phyloP scores from a whole-genome alignment of 2,888 invertebrate species.

The Heliconius aoede region DNA sequence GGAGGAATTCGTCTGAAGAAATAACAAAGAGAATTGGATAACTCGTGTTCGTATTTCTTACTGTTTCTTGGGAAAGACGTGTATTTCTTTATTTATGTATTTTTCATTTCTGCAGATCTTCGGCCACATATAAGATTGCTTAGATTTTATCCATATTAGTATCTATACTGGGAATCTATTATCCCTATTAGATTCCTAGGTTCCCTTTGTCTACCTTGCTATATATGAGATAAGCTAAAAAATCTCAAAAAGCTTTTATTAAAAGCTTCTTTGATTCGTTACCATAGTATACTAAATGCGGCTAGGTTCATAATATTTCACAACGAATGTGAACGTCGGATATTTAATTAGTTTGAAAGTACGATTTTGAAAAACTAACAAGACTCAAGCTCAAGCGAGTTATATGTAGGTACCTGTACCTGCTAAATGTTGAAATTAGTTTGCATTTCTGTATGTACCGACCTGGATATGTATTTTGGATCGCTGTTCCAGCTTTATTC shows the following conservation, averaged over 20 bases:
- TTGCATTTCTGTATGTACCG: constrained; percentile 35
- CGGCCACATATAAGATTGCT: not conserved
- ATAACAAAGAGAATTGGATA: constrained; percentile 16
- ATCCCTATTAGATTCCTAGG: too few species aligned
- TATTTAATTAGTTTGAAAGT: constrained; percentile 33
- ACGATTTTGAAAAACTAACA: constrained; percentile 35
- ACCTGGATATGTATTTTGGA: constrained; percentile 22
- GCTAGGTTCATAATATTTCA: constrained; percentile 4
- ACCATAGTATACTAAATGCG: not conserved
- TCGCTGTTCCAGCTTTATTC: constrained; percentile 6
- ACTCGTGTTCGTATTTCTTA: not conserved
- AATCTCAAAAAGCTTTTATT: not conserved
- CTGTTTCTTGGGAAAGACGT: not conserved
- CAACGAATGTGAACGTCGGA: constrained; percentile 22
- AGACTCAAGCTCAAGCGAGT: constrained; percentile 34
- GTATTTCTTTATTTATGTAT: not conserved
- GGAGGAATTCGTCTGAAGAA: not conserved
- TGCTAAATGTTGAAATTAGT: constrained; percentile 44
- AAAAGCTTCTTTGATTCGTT: not conserved
- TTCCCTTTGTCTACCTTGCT: too few species aligned
- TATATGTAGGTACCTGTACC: constrained; percentile 35
- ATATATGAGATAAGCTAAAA: too few species aligned
- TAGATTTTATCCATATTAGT: not conserved
- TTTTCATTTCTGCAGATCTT: not conserved
- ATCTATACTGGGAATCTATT: not conserved